Conservation (phyloP, 2,797 vertebrate species). For the Euphonia xanthogaster region DNA sequence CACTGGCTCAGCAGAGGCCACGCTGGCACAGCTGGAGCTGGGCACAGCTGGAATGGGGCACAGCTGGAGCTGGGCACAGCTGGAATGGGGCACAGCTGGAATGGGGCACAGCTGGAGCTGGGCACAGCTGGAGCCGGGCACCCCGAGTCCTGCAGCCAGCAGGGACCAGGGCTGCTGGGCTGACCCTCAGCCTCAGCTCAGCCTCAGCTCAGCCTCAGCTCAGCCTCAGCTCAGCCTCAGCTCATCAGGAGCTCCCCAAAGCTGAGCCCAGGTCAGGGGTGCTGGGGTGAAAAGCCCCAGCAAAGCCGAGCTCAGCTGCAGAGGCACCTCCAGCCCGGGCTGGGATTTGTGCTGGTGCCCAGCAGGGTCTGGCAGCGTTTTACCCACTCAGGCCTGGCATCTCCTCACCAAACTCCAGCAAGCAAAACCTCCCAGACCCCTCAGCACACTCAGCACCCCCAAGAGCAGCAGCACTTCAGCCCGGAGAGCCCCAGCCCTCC, state of each 20-base stretch:
- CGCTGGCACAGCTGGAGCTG: background rate
- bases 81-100: too few species aligned
- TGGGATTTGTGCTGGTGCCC: background rate
- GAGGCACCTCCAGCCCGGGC: background rate
- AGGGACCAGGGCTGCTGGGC: background rate
- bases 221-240: too few species aligned
- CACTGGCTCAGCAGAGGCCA: background rate
- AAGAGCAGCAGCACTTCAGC: background rate
- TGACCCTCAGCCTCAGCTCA: background rate
- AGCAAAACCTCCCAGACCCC: background rate
- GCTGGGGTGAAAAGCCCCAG: background rate
- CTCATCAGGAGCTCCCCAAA: background rate
- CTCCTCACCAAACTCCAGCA: background rate
- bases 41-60: background rate
- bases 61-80: background rate
- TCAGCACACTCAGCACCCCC: fast-evolving
- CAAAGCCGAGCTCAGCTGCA: background rate
- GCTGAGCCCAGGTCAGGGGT: fast-evolving
- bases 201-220: too few species aligned
- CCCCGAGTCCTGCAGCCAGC: fast-evolving
- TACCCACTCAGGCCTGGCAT: background rate
- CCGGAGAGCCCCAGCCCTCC: fast-evolving
- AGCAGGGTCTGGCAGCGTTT: fast-evolving
- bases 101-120: too few species aligned
- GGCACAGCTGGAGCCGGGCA: background rate